phyloP scores from a whole-genome alignment of 2,888 invertebrate species.

The Trissonchulus latispiculum region DNA sequence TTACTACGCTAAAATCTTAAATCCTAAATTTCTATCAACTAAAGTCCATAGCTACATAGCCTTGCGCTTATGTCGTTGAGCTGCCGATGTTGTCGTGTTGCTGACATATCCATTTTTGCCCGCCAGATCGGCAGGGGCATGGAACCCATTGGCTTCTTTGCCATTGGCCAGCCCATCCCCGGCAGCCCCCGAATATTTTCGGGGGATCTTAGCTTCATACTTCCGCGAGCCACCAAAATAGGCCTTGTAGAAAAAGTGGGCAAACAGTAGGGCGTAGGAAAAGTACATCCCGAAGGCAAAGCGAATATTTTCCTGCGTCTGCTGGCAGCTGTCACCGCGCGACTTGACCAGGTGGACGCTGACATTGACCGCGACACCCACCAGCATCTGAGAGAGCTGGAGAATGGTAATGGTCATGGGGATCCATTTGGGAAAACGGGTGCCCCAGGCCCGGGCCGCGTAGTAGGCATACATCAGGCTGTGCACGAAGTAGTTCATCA shows the following conservation, averaged over 20 bases:
- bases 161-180: too few species aligned
- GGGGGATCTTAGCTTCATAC: too few species aligned
- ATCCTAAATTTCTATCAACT: too few species aligned
- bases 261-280: conserved; percentile 44
- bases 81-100: too few species aligned
- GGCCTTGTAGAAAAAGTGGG: conserved; percentile 31
- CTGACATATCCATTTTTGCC: too few species aligned
- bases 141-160: too few species aligned
- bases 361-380: conserved; percentile 44
- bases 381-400: conserved; percentile 47
- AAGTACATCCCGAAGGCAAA: conserved; percentile 43
- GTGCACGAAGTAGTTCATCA: conserved; percentile 52
- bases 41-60: too few species aligned
- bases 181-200: too few species aligned
- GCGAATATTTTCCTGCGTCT: conserved; percentile 46
- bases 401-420: conserved; percentile 48
- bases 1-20: too few species aligned
- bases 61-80: too few species aligned
- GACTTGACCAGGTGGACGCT: conserved; percentile 32
- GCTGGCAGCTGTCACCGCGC: conserved; percentile 41
- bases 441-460: conserved; percentile 46
- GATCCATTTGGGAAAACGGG: conserved; percentile 41
- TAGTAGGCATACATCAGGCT: conserved; percentile 52
- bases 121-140: too few species aligned
- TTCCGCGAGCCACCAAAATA: too few species aligned